Base-by-base conservation (phyloP, 2,113 vertebrate species). In the Proterorhinus semilunaris region DNA sequence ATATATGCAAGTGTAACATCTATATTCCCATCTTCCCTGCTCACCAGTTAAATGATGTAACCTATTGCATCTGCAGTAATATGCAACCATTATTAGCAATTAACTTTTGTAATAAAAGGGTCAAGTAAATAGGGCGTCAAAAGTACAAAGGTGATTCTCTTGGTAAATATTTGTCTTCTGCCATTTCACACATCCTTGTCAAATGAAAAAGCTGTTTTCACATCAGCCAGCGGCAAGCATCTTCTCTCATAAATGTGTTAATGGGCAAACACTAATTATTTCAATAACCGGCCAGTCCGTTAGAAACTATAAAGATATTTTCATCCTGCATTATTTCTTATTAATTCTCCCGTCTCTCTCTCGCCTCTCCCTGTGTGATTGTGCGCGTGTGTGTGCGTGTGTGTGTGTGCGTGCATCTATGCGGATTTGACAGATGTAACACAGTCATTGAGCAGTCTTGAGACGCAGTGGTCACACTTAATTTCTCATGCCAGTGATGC, bases 201-300 rank as follows among this genome's bases (percentile, higher is more conserved):
- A 55, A 65, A 57, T 74, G 63, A 66, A 67, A 75, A 46, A 45
- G 42, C 36, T 76, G 75, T 86, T 88, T 88, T 85, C 81, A 84
- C 84, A 81, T 88, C 80, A 85, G 69, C 66, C 74, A 68, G 88
- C 90, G 87, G 87, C 82, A 78, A 85, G 71, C 90, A 87, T 90
- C 88, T 90, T 92, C 92, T 93, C 93, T 84, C 91, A 85, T 84
- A 77, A 89, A 90, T 81, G 82, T 93, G 90, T 90, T 87, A 93
- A 92, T 83, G 91, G 86, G 83, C 89, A 91, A 87, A 88, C 90
- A 87, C 89, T 92, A 93, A 93, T 93, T 93, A 93, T 85, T 87
- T 83, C 76, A 86, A 85, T 86, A 82, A 85, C 69, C 69, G 89
- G 82, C 89, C 90, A 91, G 85, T 68, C 62, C 17, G 74, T 55